Evolutionary conservation across 1,140 invertebrate genomes (phyloP), one percentile per base, ranked within the genome.

Genomic region (Dinoponera quadriceps): DNA sequence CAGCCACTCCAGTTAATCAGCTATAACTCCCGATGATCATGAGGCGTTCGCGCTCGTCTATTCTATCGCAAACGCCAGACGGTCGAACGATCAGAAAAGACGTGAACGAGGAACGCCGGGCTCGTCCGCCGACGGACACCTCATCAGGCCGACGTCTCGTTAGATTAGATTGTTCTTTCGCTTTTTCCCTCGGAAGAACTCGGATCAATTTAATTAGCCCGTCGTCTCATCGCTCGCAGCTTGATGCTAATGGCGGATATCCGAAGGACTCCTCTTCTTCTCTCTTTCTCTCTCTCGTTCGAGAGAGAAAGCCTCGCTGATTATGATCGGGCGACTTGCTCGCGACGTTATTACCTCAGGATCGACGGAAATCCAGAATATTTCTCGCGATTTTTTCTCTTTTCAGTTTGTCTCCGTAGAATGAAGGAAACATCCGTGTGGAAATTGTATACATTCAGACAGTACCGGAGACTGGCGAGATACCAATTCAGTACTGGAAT

Each of bases 11-110:
- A 27, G 27, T 54, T 82, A 75, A 82, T 75, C 71, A 78, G 48
- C 71, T 38, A 54, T 82, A 82, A 82, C 48, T 75, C 80, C 5
- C 49, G 44, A 49, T 82, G 29, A 73, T 75, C n/a, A 27, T 25
- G 29, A 20, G 13, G 22, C 38, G 14, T n/a, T n/a, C 55, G 44
- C 38, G 44, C 11, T 62, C 44, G 44, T 78, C 51, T 68, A 27
- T 68, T 69, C 49, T 48, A 20, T 78, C 44, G 44, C n/a, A 68
- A 22, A 55, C 18, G 14, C 11, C 16, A 51, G 48, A 55, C 20
- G 25, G 48, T 44, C 38, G 29, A 38, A 78, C 27, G 33, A 7
- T 20, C 16, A 55, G 63, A 55, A 33, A 29, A 22, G n/a, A 44
- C 18, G 55, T 18, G 29, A 73, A 44, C 20, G 54, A 73, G 22